Evolutionary conservation across 2,113 vertebrate genomes (phyloP).

Genomic region (Herpailurus yagouaroundi): DNA sequence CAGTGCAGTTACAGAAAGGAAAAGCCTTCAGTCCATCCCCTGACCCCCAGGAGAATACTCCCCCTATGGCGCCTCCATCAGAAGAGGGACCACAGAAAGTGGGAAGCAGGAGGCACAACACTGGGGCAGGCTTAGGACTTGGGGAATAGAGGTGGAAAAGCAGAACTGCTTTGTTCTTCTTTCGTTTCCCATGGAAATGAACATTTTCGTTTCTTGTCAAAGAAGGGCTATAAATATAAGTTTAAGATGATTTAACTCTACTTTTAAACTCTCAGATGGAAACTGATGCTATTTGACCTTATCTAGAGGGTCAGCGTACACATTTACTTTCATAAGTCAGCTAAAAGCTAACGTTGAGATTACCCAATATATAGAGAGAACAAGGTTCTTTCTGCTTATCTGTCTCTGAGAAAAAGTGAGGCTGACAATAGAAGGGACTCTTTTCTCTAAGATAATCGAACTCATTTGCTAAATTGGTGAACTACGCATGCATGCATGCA

Average conservation of each 20-base stretch:
- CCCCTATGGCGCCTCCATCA: neutral
- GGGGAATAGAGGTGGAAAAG: neutral
- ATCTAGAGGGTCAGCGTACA: neutral
- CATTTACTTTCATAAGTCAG: neutral
- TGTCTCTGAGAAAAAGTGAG: neutral
- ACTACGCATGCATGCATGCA: neutral
- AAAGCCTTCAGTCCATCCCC: neutral
- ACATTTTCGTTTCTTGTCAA: neutral
- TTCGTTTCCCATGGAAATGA: neutral
- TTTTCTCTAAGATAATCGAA: neutral
- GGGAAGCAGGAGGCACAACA: neutral
- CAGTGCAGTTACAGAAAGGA: neutral
- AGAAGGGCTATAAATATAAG: neutral
- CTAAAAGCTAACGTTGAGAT: constrained; percentile 28
- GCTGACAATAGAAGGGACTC: neutral
- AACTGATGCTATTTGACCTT: neutral
- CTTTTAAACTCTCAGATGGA: neutral
- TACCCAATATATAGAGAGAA: neutral
- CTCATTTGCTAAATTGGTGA: neutral
- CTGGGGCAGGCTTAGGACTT: neutral
- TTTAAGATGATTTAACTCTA: neutral
- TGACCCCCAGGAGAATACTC: neutral
- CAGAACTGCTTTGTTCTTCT: neutral
- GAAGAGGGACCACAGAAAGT: neutral
- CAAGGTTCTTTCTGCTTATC: neutral